phyloP scores from a whole-genome alignment of 2,888 invertebrate genomes.

The Abrostola tripartita region DNA sequence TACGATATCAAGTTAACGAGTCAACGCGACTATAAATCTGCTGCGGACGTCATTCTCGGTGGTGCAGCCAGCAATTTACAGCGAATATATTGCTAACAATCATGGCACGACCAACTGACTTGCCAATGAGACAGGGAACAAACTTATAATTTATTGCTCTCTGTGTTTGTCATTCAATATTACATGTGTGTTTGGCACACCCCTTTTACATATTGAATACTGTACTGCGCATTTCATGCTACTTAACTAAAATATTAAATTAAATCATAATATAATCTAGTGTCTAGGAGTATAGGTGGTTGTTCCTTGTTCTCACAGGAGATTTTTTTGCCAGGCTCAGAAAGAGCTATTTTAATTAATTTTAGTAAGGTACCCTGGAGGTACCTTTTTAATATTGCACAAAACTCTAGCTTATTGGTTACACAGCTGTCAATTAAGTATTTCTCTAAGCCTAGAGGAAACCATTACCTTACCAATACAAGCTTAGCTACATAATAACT shows the following conservation, averaged over 20 bases:
- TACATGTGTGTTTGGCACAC: slow-evolving; percentile 38
- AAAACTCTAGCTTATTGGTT: too few relatives aligned
- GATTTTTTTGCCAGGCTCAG: too few relatives aligned
- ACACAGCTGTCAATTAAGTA: too few relatives aligned
- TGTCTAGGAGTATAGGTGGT: too few relatives aligned
- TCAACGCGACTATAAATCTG: slow-evolving; percentile 81
- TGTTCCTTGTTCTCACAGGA: too few relatives aligned
- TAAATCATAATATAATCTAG: too few relatives aligned
- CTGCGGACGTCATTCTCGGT: slow-evolving; percentile 75
- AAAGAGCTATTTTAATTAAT: too few relatives aligned
- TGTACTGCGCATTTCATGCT: background rate
- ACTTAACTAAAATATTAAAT: too few relatives aligned
- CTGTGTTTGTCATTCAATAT: slow-evolving; percentile 46
- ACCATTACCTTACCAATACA: too few relatives aligned
- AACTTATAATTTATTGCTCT: slow-evolving; percentile 52
- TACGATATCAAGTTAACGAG: slow-evolving; percentile 76
- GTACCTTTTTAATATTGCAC: too few relatives aligned
- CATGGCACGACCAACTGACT: slow-evolving; percentile 57
- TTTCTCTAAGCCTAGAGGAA: too few relatives aligned
- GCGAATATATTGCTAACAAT: slow-evolving; percentile 66
- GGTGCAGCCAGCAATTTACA: slow-evolving; percentile 67
- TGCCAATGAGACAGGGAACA: slow-evolving; percentile 56
- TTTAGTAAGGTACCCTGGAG: too few relatives aligned
- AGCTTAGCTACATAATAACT: background rate
- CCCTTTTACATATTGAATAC: slow-evolving; percentile 1